Base-by-base conservation (phyloP, 2,888 invertebrate genomes). In the Clanis bilineata region DNA sequence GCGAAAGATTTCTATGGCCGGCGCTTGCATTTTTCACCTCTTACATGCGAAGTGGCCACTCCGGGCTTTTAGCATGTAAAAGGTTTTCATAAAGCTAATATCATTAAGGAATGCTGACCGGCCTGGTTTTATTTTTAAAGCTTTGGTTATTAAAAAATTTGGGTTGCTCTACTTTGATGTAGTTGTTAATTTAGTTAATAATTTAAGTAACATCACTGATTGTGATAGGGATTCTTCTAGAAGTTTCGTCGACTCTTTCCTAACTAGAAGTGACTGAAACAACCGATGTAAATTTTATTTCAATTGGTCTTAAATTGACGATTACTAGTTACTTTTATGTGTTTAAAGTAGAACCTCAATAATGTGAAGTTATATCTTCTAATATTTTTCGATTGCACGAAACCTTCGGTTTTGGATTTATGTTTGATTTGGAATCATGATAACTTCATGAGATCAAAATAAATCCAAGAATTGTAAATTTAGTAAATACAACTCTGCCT, bases 1-100 rank as follows among this genome's bases (percentile, higher is more conserved):
- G 69, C 69, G 69, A 70, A 74, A 71, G 69, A 68, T 70, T 76
- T 74, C 72, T 70, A 61, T 70, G 73, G 68, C 69, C 69, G 66
- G 68, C 65, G 69, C 69, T 68, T 65, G 66, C 67, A 69, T 72
- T 69, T 69, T 72, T 54, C 70, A 66, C 66, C 66, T 68, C 64
- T 69, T 63, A 61, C 67, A 61, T 67, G 56, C 60, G 63, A 67
- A 73, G 69, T 72, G 72, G 51, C 38, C 39, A 22, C 58, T 39
- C 58, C 38, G n/a, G 39, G 25, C 25, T 58, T 58, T 58, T 58
- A 58, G 45, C 12, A 12, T 18, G 45, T 58, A 58, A 58, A 58
- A 58, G 51, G 58, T 51, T 58, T 43, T 47, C 25, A 47, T 58
- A 47, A 18, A 58, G 51, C 47, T 58, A 58, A 47, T 58, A 51